These are phyloP conservation scores for Esox niger DNA, from an alignment of 2,113 vertebrate species.

Conservation along the genomic window DNA sequence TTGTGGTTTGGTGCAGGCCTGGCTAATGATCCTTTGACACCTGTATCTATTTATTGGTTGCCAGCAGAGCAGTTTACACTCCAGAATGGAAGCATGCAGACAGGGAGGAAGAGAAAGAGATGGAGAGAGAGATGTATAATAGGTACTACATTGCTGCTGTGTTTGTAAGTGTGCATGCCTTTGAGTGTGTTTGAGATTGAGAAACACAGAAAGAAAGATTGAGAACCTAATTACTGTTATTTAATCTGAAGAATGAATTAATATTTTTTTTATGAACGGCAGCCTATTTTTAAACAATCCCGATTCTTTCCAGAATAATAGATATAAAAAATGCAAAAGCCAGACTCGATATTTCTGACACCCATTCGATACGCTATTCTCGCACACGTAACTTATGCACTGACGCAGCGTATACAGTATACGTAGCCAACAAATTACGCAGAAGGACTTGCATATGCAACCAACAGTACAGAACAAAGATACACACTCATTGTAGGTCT, in stretches of 20 bases:
- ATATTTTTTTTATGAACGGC: constrained; percentile 23
- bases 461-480: not conserved
- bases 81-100: too few species aligned
- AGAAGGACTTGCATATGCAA: not conserved
- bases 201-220: too few species aligned
- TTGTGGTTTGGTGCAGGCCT: not conserved
- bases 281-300: too few species aligned
- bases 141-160: too few species aligned
- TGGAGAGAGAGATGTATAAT: too few species aligned
- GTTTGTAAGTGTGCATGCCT: not conserved
- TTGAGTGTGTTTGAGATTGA: too few species aligned
- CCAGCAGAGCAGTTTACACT: too few species aligned
- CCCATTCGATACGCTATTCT: not conserved
- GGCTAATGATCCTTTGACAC: constrained; percentile 36
- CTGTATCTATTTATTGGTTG: constrained; percentile 44
- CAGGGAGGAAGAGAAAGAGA: too few species aligned
- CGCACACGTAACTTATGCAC: not conserved
- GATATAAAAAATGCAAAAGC: not conserved
- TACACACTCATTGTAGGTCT: constrained; percentile 13
- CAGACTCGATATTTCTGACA: too few species aligned
- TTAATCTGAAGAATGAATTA: constrained; percentile 27
- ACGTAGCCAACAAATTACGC: not conserved
- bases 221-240: too few species aligned
- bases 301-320: not conserved
- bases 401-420: not conserved